phyloP scores from a whole-genome alignment of 2,888 invertebrate genomes.

The Sphaerophoria rueppellii region DNA sequence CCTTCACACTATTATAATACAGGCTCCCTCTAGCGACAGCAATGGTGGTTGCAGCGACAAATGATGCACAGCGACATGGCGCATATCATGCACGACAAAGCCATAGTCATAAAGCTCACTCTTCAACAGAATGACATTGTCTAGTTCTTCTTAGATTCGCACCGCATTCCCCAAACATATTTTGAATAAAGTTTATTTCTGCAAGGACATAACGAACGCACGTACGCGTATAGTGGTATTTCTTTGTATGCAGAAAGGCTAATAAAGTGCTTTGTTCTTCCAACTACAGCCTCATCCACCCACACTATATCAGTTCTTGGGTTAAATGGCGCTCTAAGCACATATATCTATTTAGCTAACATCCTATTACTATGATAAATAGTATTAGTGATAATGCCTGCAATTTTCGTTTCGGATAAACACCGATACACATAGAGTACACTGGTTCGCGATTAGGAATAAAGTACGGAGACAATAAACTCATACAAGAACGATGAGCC shows the following conservation, averaged over 20 bases:
- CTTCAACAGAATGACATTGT: constrained; percentile 46
- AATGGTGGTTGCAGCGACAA: not conserved
- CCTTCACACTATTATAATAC: constrained; percentile 7
- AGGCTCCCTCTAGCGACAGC: not conserved
- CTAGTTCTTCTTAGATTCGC: constrained; percentile 50
- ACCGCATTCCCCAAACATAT: constrained; percentile 51
- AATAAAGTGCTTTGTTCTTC: constrained; percentile 17
- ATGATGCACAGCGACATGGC: not conserved
- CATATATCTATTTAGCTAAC: constrained; percentile 72
- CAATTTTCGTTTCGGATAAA: constrained; percentile 55
- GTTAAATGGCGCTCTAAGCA: constrained; percentile 68
- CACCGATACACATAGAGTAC: not conserved
- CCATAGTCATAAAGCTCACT: constrained; percentile 71
- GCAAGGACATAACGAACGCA: constrained; percentile 1
- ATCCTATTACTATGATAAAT: constrained; percentile 72
- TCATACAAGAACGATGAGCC: constrained; percentile 1
- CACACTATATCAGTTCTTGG: constrained; percentile 38
- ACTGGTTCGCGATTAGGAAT: no score
- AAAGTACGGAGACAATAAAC: not conserved
- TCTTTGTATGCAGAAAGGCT: constrained; percentile 34
- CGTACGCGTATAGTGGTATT: constrained; percentile 7
- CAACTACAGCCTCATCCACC: constrained; percentile 6
- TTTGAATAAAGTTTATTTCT: constrained; percentile 49
- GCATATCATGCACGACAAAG: constrained; percentile 41
- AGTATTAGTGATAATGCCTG: constrained; percentile 68